phyloP scores from a whole-genome alignment of 2,797 vertebrate genomes.

The Falco berigora region DNA sequence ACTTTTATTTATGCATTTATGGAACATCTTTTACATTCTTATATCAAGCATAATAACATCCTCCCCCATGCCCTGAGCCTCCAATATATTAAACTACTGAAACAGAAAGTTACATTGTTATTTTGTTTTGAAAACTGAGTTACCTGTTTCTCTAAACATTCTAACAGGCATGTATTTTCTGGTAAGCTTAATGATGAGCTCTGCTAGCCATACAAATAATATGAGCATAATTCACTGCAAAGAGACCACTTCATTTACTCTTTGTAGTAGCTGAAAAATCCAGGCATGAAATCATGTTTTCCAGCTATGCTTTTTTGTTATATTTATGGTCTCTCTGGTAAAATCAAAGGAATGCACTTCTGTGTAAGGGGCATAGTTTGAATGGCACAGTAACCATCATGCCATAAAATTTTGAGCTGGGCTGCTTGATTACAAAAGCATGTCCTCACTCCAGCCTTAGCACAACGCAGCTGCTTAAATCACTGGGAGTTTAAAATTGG shows the following conservation, averaged over 20 bases:
- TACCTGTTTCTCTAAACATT: not conserved
- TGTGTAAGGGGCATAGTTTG: slow-evolving; percentile 37
- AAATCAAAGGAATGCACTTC: slow-evolving; percentile 56
- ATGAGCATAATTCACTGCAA: not conserved
- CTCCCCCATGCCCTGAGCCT: not conserved
- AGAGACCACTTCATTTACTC: slow-evolving; percentile 17
- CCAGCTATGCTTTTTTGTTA: slow-evolving; percentile 32
- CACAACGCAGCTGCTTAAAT: slow-evolving; percentile 49
- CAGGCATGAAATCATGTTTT: slow-evolving; percentile 51
- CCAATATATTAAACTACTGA: not conserved
- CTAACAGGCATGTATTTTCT: not conserved
- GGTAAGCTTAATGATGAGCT: not conserved
- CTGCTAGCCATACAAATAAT: not conserved
- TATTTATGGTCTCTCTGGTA: slow-evolving; percentile 47
- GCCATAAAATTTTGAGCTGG: not conserved
- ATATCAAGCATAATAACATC: not conserved
- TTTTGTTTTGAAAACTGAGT: not conserved
- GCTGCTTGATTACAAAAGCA: slow-evolving; percentile 48
- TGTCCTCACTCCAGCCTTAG: not conserved
- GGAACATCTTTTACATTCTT: not conserved
- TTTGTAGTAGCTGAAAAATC: slow-evolving; percentile 36
- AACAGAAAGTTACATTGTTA: not conserved
- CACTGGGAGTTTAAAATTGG: slow-evolving; percentile 22
- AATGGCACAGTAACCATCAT: slow-evolving; percentile 17
- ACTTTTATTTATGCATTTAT: not conserved